Percentiles rank a stretch among this genome's conserved stretches.
Evolutionary conservation across 2,888 invertebrate species (phyloP).

Genomic region (Leucophora obtusa): DNA sequence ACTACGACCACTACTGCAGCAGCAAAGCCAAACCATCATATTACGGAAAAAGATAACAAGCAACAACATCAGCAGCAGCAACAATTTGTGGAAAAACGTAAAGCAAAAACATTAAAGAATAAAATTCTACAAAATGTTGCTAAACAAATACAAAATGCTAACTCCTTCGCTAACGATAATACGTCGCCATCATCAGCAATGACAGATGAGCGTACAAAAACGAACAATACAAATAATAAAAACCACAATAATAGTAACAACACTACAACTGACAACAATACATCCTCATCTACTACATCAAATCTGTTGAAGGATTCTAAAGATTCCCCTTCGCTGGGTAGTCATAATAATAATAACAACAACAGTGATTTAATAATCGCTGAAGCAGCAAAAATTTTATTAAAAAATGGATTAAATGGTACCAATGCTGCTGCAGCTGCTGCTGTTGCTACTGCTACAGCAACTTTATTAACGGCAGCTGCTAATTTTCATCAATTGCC

Average conservation of each 20-base stretch:
- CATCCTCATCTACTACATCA: slow-evolving; percentile 61
- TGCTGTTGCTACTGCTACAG: slow-evolving; percentile 66
- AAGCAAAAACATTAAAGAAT: slow-evolving; percentile 70
- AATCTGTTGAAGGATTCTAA: slow-evolving; percentile 70
- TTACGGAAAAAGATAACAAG: slow-evolving; percentile 45
- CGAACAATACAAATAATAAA: slow-evolving; percentile 80
- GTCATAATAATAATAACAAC: slow-evolving; percentile 62
- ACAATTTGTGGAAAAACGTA: slow-evolving; percentile 65
- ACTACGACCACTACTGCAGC: slow-evolving; percentile 58
- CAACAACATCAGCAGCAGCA: slow-evolving; percentile 65
- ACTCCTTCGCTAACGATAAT: slow-evolving; percentile 49
- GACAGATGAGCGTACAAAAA: slow-evolving; percentile 80
- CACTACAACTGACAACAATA: slow-evolving; percentile 59
- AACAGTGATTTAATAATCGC: slow-evolving; percentile 70
- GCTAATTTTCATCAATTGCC: slow-evolving; percentile 68
- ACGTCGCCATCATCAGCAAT: slow-evolving; percentile 80
- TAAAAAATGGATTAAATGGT: slow-evolving; percentile 75
- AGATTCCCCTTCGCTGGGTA: slow-evolving; percentile 61
- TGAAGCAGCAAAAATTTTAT: slow-evolving; percentile 73
- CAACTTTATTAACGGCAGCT: slow-evolving; percentile 67
- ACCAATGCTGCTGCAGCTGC: slow-evolving; percentile 70
- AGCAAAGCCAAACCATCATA: slow-evolving; percentile 54
- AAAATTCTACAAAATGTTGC: slow-evolving; percentile 67
- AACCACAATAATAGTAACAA: slow-evolving; percentile 81
- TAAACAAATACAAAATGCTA: slow-evolving; percentile 44